A percentile compares a stretch with the other conserved stretches of the same genome.
These are phyloP conservation scores for Nephrotoma guestfalica DNA, from an alignment of 2,888 invertebrate species.

Conservation along the genomic window DNA sequence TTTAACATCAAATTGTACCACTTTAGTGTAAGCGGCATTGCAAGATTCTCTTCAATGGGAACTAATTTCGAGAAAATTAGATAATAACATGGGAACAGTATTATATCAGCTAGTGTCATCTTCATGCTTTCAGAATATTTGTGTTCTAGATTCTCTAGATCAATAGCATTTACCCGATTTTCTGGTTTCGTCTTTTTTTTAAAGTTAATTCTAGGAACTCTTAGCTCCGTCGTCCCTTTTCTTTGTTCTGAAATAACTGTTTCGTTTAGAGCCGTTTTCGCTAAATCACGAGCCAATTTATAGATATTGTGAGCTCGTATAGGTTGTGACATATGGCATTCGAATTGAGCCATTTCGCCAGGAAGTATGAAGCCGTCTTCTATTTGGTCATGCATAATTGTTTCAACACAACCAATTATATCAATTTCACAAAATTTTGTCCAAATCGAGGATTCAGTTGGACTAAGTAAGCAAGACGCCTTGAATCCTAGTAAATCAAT, in stretches of 20 bases:
- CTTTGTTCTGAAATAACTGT: conserved; percentile 9
- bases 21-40: conserved; percentile 43
- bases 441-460: conserved; percentile 76
- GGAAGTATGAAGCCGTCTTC: conserved; percentile 37
- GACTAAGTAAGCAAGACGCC: conserved; percentile 62
- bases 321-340: conserved; percentile 71
- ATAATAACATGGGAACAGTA: conserved; percentile 57
- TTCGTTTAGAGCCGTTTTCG: conserved; percentile 33
- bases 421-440: conserved; percentile 86
- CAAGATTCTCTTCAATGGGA: conserved; percentile 17
- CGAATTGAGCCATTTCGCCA: conserved; percentile 57
- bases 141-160: conserved; percentile 44
- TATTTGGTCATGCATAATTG: conserved; percentile 5
- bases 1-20: conserved; percentile 41
- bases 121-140: conserved; percentile 69
- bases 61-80: conserved; percentile 36
- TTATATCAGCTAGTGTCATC: conserved; percentile 69
- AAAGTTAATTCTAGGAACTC: conserved; percentile 22
- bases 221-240: conserved; percentile 17
- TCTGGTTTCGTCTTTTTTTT: conserved; percentile 29
- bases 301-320: conserved; percentile 74
- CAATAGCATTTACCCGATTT: conserved; percentile 33
- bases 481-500: conserved; percentile 57
- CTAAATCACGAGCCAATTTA: conserved; percentile 48
- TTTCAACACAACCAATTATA: conserved; percentile 44